Evolutionary conservation across 2,113 vertebrate genomes (phyloP).

Genomic region (Willisornis vidua): DNA sequence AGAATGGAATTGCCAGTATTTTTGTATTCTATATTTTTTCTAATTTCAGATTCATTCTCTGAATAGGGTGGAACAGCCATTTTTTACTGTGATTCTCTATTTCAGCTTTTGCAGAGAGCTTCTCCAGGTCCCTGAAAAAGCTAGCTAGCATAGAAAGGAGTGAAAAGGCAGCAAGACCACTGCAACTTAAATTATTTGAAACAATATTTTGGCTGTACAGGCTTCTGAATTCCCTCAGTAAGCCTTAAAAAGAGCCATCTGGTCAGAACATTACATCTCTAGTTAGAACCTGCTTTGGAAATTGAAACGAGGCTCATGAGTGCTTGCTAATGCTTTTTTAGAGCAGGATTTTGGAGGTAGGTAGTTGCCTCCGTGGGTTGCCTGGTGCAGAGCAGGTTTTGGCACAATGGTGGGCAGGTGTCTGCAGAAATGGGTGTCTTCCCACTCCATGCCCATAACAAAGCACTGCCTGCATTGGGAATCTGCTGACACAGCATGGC

Average conservation of each 20-base stretch:
- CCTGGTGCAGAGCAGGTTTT: not conserved
- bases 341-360: not conserved
- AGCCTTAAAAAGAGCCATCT: conserved; percentile 74
- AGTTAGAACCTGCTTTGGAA: conserved; percentile 55
- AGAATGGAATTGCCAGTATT: not conserved
- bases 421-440: not conserved
- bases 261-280: conserved; percentile 67
- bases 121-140: not conserved
- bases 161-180: conserved; percentile 55
- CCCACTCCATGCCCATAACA: not conserved
- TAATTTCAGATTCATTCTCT: not conserved
- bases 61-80: not conserved
- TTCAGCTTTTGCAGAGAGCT: conserved; percentile 22
- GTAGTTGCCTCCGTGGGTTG: not conserved
- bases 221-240: conserved; percentile 72
- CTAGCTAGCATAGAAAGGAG: conserved; percentile 50
- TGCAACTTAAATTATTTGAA: conserved; percentile 73
- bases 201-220: conserved; percentile 72
- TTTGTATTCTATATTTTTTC: not conserved
- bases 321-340: not conserved
- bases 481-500: accelerated
- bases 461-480: not conserved
- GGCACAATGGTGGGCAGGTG: not conserved
- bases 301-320: conserved; percentile 52
- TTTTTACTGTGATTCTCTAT: conserved; percentile 19